Conservation (phyloP, 2,113 vertebrate genomes). For the Entelurus aequoreus region DNA sequence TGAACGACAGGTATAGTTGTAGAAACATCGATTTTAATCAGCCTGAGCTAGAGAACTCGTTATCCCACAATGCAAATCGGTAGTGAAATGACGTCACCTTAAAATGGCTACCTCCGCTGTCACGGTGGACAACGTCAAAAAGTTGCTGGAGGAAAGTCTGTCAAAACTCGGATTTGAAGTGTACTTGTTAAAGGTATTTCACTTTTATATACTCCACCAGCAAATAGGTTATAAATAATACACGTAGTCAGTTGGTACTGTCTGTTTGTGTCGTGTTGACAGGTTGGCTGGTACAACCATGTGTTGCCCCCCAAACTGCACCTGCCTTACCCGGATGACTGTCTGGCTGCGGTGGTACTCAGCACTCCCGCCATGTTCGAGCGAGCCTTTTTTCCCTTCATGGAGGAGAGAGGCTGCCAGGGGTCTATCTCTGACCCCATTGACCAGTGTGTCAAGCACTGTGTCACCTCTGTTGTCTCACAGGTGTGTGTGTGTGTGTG, state of each 20-base stretch:
- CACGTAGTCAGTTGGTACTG: background rate
- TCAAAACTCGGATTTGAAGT: conserved; percentile 79
- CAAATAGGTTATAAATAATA: no score
- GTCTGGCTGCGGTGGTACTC: conserved; percentile 82
- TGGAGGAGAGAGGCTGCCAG: conserved; percentile 64
- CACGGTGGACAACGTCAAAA: conserved; percentile 47
- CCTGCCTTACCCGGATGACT: conserved; percentile 77
- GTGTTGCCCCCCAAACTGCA: conserved; percentile 75
- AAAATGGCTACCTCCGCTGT: conserved; percentile 68
- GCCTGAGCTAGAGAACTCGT: conserved; percentile 24
- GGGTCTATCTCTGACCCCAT: conserved; percentile 79
- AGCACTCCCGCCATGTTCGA: conserved; percentile 93
- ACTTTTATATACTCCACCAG: background rate
- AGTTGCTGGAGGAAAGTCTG: conserved; percentile 58
- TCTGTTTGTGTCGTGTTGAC: background rate
- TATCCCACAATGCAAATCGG: conserved; percentile 43
- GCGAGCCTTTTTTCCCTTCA: conserved; percentile 82
- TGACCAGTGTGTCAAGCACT: conserved; percentile 84
- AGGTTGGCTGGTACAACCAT: conserved; percentile 93
- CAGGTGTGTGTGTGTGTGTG: conserved; percentile 51
- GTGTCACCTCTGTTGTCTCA: conserved; percentile 60
- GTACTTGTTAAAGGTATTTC: conserved; percentile 80
- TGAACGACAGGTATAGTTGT: background rate
- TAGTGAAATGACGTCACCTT: background rate
- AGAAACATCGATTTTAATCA: background rate